Percentiles rank a stretch among this genome's conserved stretches.
These are phyloP conservation scores for Intellagama lesueurii DNA, from an alignment of 2,797 vertebrate species.

Conservation along the genomic window DNA sequence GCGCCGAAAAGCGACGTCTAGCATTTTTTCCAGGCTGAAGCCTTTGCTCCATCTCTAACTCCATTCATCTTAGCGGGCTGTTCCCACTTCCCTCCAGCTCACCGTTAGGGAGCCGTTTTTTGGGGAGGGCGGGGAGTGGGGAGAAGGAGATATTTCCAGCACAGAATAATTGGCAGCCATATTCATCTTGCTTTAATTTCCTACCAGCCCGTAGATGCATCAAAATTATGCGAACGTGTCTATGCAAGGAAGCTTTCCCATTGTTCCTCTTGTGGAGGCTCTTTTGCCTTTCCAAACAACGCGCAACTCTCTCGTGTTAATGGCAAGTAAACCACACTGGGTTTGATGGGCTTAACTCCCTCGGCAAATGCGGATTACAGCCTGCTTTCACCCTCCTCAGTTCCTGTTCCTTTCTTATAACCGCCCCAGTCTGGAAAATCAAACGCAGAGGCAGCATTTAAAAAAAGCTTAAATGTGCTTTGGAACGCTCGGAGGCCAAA, in stretches of 20 bases:
- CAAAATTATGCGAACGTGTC: not conserved
- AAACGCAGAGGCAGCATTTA: slow-evolving; percentile 52
- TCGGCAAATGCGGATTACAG: not conserved
- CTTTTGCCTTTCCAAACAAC: slow-evolving; percentile 47
- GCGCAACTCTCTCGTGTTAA: not conserved
- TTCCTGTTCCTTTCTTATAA: slow-evolving; percentile 56
- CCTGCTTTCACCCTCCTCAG: slow-evolving; percentile 58
- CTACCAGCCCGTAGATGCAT: not conserved
- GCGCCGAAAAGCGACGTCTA: slow-evolving; percentile 83
- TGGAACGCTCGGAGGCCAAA: not conserved
- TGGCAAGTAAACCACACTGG: not conserved
- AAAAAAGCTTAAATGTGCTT: not conserved
- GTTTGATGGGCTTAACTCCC: not conserved
- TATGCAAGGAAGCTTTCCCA: not conserved
- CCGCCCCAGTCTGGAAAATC: slow-evolving; percentile 51
- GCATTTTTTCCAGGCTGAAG: slow-evolving; percentile 83
- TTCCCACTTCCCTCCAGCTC: slow-evolving; percentile 78
- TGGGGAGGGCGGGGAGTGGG: slow-evolving; percentile 64
- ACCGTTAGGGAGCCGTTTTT: slow-evolving; percentile 74
- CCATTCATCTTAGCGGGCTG: slow-evolving; percentile 82
- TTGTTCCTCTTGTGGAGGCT: not conserved
- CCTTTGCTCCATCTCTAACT: slow-evolving; percentile 78
- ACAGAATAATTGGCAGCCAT: slow-evolving; percentile 47
- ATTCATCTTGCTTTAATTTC: no score
- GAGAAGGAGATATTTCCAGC: slow-evolving; percentile 71